Evolutionary conservation across 2,888 invertebrate genomes (phyloP), one percentile per base, ranked within the genome.

Genomic region (Rhorus exstirpatorius): DNA sequence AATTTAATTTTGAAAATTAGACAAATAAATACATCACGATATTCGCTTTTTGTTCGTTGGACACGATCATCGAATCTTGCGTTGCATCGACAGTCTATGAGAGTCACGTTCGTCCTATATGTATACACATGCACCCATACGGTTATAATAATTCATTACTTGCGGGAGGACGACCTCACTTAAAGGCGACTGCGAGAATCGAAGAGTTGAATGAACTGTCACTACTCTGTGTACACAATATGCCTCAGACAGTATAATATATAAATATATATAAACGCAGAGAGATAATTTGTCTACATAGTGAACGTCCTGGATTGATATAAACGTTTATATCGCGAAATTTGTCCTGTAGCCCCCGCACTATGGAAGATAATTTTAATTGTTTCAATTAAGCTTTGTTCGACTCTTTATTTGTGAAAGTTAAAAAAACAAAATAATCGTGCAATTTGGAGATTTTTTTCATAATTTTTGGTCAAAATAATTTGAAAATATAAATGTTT

Each of bases 201-300:
- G 60, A 68, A 31, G 44, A 78, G 77, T 78, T 70, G 41, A 78
- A 78, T 70, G 70, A 70, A 78, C 77, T 61, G 46, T 65, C 41
- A 74, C 41, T 49, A 74, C 41, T 49, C 12, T 60, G n/a, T 55
- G 14, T 55, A 55, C 41, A 31, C 65, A 46, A 41, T 41, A 49
- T n/a, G 21, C 35, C 2, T 10, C 41, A 41, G 58, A 60, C 41
- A 38, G n/a, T 58, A 41, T 55, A 70, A 55, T 24, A 17, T 24
- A 24, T 26, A 51, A 41, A 8, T 21, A 41, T 41, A 17, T 12
- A 51, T 31, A 51, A 3, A 38, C 51, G 58, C 31, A 21, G 44
- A 17, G 46, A 58, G 61, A 72, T 72, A 51, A 61, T 74, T 74
- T 17, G 51, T 72, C 35, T 38, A 6, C 12, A 26, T 55, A 58